Base-by-base conservation (phyloP, 2,113 vertebrate genomes). In the Etia nguti region DNA sequence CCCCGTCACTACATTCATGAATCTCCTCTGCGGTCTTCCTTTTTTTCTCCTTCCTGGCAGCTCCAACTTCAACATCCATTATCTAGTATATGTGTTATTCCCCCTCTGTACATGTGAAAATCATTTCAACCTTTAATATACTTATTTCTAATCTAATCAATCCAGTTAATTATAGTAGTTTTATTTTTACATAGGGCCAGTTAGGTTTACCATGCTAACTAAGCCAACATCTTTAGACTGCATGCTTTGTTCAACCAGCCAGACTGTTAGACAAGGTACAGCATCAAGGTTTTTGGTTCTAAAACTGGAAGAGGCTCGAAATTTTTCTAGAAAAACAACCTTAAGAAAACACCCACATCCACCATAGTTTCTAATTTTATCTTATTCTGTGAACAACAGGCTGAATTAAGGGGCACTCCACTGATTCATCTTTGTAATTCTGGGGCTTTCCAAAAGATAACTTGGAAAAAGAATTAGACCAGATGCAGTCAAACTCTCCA, bases 371-470 rank as follows among this genome's bases (percentile, higher is more conserved):
- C 73, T 77, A 41, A 43, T 18, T 81, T 5, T 5, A 46, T n/a
- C n/a, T 10, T 12, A 73, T 20, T 10, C 16, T 60, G 43, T 59
- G 52, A 83, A 29, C 18, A 68, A 70, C 18, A 31, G 57, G 57
- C 26, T 68, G 56, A 52, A 59, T 68, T 70, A 38, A 81, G 55
- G 34, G 43, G 3, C 6, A 80, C 59, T 34, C n/a, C 29, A 31
- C n/a, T 57, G 38, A 29, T 80, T 56, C 46, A 57, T n/a, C 73
- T 8, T 24, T 18, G 1, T 31, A 77, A 77, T 20, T 77, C 24
- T 77, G 73, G 73, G 73, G 46, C 18, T 77, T 77, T 77, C 73
- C 73, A 52, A 77, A 52, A 77, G 46, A 77, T 77, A 77, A 34
- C 73, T 77, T 77, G 46, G 43, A 59, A 80, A 80, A 56, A 26